Evolutionary conservation across 2,113 vertebrate species (phyloP).

Genomic region (Delphinapterus leucas): DNA sequence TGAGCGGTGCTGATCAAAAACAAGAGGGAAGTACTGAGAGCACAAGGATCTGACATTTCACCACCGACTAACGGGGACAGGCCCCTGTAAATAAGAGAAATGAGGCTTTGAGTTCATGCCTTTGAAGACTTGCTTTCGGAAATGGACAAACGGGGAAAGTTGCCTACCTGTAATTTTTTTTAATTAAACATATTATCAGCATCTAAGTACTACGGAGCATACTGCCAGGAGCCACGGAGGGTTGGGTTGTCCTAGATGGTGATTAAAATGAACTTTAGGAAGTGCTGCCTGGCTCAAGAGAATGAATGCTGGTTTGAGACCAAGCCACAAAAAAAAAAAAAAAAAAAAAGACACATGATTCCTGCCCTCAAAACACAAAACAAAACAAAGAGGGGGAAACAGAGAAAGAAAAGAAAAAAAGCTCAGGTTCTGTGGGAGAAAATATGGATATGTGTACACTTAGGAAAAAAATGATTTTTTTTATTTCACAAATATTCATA

Average conservation of each 20-base stretch:
- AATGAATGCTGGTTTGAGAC: conserved; percentile 42
- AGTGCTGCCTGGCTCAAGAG: conserved; percentile 39
- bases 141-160: neutral
- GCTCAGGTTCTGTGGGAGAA: neutral
- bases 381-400: neutral
- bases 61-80: neutral
- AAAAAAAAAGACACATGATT: conserved; percentile 38
- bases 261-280: conserved; percentile 42
- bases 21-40: conserved; percentile 6
- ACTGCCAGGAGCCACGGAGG: neutral
- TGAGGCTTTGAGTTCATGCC: neutral
- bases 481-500: conserved; percentile 32
- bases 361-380: conserved; percentile 31
- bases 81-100: neutral
- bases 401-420: neutral
- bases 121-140: conserved; percentile 44
- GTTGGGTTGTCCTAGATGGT: neutral
- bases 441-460: neutral
- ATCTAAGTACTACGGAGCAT: neutral
- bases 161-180: neutral
- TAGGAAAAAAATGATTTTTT: neutral
- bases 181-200: neutral
- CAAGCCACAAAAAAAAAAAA: conserved; percentile 32
- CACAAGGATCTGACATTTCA: neutral
- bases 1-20: neutral